A percentile compares a stretch with the other conserved stretches of the same genome.
These are phyloP conservation scores for Noctilio leporinus DNA, from an alignment of 2,113 vertebrate species.

Conservation along the genomic window DNA sequence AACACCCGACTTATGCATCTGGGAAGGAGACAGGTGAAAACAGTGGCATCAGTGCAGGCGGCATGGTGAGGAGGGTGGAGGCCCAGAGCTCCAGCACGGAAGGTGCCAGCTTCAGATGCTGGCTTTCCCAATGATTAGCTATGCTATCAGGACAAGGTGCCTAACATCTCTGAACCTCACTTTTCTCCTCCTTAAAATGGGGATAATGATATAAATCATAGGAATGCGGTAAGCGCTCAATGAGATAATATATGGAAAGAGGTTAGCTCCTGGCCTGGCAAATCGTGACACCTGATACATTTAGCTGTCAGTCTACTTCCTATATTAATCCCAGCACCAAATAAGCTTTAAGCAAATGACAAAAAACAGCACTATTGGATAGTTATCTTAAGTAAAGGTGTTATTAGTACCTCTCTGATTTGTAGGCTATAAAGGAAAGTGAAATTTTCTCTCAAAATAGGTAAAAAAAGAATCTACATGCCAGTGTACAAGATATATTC, in stretches of 20 bases:
- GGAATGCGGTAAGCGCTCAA: neutral
- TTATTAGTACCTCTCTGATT: neutral
- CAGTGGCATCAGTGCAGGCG: neutral
- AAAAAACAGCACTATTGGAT: neutral
- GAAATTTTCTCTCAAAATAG: neutral
- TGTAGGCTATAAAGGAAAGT: neutral
- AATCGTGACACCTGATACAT: neutral
- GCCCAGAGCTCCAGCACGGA: neutral
- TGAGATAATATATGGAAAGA: neutral
- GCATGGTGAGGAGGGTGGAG: neutral
- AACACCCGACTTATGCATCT: conserved; percentile 97
- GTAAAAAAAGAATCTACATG: neutral
- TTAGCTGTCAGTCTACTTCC: neutral
- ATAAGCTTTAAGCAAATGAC: neutral
- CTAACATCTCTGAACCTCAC: neutral
- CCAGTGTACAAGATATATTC: neutral
- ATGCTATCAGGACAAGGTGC: neutral
- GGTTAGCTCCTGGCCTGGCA: neutral
- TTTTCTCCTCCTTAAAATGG: neutral
- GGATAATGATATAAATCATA: neutral
- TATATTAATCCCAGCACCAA: neutral
- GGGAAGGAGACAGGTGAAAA: neutral
- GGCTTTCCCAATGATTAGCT: neutral
- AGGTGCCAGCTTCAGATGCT: neutral
- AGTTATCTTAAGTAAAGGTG: neutral